A percentile compares a stretch with the other conserved stretches of the same genome.
These are phyloP conservation scores for Callosobruchus maculatus DNA, from an alignment of 2,888 invertebrate species.

Conservation along the genomic window DNA sequence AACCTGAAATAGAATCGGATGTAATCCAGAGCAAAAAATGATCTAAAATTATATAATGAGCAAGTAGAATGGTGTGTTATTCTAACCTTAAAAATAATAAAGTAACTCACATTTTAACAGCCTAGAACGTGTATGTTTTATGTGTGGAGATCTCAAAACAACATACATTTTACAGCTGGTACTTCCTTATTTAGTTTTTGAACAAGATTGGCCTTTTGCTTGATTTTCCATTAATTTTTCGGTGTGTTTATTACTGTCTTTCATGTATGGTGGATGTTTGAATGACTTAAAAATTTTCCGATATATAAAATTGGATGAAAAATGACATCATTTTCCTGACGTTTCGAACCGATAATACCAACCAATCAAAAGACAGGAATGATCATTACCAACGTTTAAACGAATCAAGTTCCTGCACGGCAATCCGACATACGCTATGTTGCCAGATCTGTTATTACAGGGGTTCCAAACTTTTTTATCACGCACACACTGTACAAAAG, in stretches of 20 bases:
- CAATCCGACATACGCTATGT: neutral
- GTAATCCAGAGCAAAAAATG: neutral
- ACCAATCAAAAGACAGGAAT: neutral
- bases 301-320: conserved; percentile 29
- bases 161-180: conserved; percentile 33
- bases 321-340: conserved; percentile 28
- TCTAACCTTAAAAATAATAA: conserved; percentile 24
- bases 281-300: conserved; percentile 38
- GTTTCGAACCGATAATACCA: neutral
- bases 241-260: conserved; percentile 12
- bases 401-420: neutral
- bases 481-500: too few relatives aligned
- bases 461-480: too few relatives aligned
- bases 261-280: conserved; percentile 13
- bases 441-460: neutral
- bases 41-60: conserved; percentile 10
- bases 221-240: conserved; percentile 13
- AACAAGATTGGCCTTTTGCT: conserved; percentile 3
- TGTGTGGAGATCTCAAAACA: conserved; percentile 33
- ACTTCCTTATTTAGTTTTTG: neutral
- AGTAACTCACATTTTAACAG: conserved; percentile 34
- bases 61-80: conserved; percentile 1
- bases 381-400: neutral
- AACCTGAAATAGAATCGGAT: conserved; percentile 26
- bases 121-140: conserved; percentile 33